Conservation (phyloP, 1,140 invertebrate species). For the Heliconius himera region DNA sequence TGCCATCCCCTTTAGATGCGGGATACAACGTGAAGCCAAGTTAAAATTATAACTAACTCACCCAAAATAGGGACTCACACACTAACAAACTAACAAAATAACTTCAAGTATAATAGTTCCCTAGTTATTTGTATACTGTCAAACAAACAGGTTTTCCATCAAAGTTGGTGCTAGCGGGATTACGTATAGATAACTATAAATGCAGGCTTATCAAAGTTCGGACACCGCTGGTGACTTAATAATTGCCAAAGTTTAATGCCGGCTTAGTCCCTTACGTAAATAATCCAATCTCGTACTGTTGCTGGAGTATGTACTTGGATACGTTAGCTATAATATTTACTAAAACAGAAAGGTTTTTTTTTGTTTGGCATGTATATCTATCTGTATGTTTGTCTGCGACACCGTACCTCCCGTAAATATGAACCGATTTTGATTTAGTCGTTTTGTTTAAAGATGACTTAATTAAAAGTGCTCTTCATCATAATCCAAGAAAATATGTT, state of each 20-base stretch:
- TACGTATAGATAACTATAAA: slow-evolving; percentile 2
- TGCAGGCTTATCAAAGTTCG: slow-evolving; percentile 44
- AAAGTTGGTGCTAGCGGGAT: background rate
- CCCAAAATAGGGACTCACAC: background rate
- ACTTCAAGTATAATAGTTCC: background rate
- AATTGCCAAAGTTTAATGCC: slow-evolving; percentile 56
- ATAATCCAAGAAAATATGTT: too few relatives aligned
- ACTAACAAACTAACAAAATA: background rate
- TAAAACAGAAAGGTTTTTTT: too few relatives aligned
- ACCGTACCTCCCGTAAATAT: too few relatives aligned
- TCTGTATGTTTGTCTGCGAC: too few relatives aligned
- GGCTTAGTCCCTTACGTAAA: slow-evolving; percentile 44
- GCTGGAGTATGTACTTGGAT: background rate
- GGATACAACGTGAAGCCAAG: background rate
- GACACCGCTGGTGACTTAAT: slow-evolving; percentile 52
- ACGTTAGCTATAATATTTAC: background rate
- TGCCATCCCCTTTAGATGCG: background rate
- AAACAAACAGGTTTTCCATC: background rate
- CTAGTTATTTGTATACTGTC: slow-evolving; percentile 3
- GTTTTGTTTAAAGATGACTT: too few relatives aligned
- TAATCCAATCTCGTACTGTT: slow-evolving; percentile 33
- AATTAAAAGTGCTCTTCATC: too few relatives aligned
- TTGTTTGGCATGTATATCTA: too few relatives aligned
- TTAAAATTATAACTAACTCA: too few relatives aligned
- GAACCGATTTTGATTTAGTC: too few relatives aligned